Base-by-base conservation (phyloP, 2,797 vertebrate genomes). In the Oreortyx pictus region DNA sequence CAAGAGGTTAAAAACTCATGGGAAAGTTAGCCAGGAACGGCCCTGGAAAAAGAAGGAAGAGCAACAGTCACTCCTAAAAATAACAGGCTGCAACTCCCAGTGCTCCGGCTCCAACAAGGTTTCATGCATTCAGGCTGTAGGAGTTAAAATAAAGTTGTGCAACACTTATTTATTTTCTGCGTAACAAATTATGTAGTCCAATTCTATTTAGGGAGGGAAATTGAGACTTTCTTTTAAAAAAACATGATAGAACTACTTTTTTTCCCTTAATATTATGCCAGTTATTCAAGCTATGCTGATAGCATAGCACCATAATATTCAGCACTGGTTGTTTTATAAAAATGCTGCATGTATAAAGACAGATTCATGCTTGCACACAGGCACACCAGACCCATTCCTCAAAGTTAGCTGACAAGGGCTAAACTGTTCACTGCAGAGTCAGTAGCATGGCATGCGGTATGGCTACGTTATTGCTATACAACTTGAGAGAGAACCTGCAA, bases 1-100 rank as follows among this genome's bases (percentile, higher is more conserved):
- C 98, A 98, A 98, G 98, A 98, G 98, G 98, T 98, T 98, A 98
- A 97, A 98, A 98, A 98, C 97, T 98, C 98, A 97, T 97, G 97
- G 98, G 98, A 98, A 98, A 98, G 97, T 98, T 97, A 97, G 97
- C 96, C 97, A 97, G 97, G 94, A 98, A 95, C 97, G 97, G 96
- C 94, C 93, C 91, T 91, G 95, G 97, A 97, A 96, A 96, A 96
- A 97, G 97, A 97, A 97, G 81, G 96, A 96, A 97, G 93, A 60
- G 79, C 95, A 96, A 94, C 91, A 96, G 96, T 95, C 96, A 93
- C 60, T 95, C 96, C 97, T 98, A 98, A 98, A 98, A 98, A 98
- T 98, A 98, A 97, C 97, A 96, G 61, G 70, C 92, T 93, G 82
- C 60, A 93, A 88, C 81, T 97, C 96, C 90, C 90, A 77, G 88